Base-by-base conservation (phyloP, 2,113 vertebrate species). In the Megatriorchis doriae region DNA sequence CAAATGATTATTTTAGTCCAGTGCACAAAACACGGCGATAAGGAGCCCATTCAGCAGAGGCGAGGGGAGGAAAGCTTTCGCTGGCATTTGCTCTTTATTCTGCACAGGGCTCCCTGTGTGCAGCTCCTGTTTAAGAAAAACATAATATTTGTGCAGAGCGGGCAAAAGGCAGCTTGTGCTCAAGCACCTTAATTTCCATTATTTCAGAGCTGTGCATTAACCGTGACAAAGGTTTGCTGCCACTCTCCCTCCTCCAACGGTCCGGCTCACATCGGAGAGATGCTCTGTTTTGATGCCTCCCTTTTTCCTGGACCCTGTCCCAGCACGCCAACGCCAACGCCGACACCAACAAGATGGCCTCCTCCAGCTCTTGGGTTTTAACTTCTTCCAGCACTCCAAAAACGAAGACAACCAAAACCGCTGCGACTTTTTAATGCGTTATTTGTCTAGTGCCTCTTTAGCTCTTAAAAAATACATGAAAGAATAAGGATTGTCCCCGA, bases 401-500 rank as follows among this genome's bases (percentile, higher is more conserved):
- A 93, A 43, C 11, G 21, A 67, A 70, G 31, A 38, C 11, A 59
- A 40, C 63, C 65, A 34, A 93, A 91, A n/a, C 79, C 31, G 18
- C 61, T 50, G 63, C 0, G 5, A 53, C 88, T 91, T 97, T 95
- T 90, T 56, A 90, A 81, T 47, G 25, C 25, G 16, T 93, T 92
- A 52, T 95, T 93, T 97, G 79, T 80, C 82, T 81, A 0, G 84
- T 93, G 82, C 86, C 83, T 96, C 92, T 95, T 96, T 70, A 94
- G 92, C 59, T 96, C 97, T 95, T 93, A 98, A 97, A 94, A 98
- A 97, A 92, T 86, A 96, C 84, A 84, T 88, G 82, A 96, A 97
- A 97, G 95, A 79, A 86, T 71, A 27, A 68, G 92, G 86, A 73
- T 87, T 92, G 93, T 97, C 95, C 84, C 94, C 0, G 9, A 97